Evolutionary conservation across 1,140 invertebrate genomes (phyloP), one percentile per base, ranked within the genome.

Genomic region (Papilio glaucus): DNA sequence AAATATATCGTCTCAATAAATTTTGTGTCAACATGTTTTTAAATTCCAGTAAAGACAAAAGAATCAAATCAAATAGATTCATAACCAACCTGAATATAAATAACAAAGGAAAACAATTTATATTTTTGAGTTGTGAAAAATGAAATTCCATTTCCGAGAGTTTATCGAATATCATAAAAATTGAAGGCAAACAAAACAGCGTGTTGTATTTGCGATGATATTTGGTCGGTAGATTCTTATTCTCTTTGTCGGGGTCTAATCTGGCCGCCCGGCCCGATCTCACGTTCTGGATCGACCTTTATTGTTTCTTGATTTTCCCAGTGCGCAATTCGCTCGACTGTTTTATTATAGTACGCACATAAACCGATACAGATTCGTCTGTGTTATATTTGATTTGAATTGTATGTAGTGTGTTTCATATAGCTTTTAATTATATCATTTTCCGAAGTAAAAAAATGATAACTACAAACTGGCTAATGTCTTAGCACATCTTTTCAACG

Each of bases 241-340:
- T 86, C 84, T 87, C 89, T 86, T 86, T 85, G 84, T 78, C 74
- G 79, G 72, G 63, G 70, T 79, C 84, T 91, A 90, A 90, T 91
- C 89, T 89, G 84, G 53, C 71, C 78, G 81, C 75, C 76, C 77
- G 76, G 74, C 77, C 80, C 74, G 69, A 80, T 73, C 85, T 83
- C 89, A 91, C 89, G 89, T 88, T 77, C 86, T 72, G 81, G 77
- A 73, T 75, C 78, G 76, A 74, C 77, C 78, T 80, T 84, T 90
- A 82, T 90, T 90, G 86, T 89, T 90, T 88, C 85, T 91, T 89
- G 79, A 80, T 84, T 88, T 84, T 85, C 79, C 70, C 39, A 75
- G 76, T 74, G 80, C 77, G 60, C 67, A 33, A 12, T 45, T 18
- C 42, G 10, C 18, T 24, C 13, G 26, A 37, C 42, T 33, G 2